Evolutionary conservation across 1,140 invertebrate species (phyloP).

Genomic region (Lepidurus arcticus): DNA sequence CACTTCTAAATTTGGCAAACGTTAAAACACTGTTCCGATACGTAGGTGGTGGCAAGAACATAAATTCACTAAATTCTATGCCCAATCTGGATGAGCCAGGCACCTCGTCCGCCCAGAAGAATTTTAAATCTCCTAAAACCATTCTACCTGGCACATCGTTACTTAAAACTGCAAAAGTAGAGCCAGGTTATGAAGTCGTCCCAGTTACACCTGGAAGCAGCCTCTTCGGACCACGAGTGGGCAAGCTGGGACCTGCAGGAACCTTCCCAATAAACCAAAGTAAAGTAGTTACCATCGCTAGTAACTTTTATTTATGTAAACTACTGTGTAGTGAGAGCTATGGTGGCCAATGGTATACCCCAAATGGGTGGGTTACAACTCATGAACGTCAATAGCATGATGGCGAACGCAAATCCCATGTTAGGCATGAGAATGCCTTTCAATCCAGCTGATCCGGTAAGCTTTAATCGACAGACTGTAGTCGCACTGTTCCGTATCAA

Average conservation of each 20-base stretch:
- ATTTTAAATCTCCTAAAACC: neutral
- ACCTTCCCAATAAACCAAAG: neutral
- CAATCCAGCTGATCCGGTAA: neutral
- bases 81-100: neutral
- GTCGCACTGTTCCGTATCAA: neutral
- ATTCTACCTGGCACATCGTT: neutral
- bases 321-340: slow-evolving; percentile 11
- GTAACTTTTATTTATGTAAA: neutral
- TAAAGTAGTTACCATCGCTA: neutral
- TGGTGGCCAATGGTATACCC: neutral
- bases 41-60: neutral
- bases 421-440: neutral
- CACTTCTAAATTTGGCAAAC: neutral
- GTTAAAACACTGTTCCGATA: neutral
- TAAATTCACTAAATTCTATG: neutral
- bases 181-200: slow-evolving; percentile 30
- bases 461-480: neutral
- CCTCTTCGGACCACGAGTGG: slow-evolving; percentile 12
- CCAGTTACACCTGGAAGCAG: slow-evolving; percentile 21
- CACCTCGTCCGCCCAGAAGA: neutral
- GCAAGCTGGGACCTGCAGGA: neutral
- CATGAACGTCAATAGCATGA: neutral
- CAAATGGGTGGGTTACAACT: slow-evolving; percentile 17
- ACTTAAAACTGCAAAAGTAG: neutral
- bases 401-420: neutral